Evolutionary conservation across 2,113 vertebrate species (phyloP), one percentile per base, ranked within the genome.

Genomic region (Pollachius pollachius): DNA sequence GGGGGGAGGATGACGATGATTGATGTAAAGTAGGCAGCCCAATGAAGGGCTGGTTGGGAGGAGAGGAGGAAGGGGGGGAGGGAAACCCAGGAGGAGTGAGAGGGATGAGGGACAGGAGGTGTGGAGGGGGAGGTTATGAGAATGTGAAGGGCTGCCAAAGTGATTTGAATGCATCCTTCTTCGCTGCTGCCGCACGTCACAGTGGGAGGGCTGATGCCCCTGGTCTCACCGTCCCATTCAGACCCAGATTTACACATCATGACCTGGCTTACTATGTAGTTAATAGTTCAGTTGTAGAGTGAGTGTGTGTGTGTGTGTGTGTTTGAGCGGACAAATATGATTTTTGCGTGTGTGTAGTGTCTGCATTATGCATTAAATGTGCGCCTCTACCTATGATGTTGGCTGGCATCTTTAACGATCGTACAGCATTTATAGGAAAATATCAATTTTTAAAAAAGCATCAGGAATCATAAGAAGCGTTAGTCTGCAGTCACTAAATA

Each of bases 161-260:
- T 64, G 54, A 78, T 70, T 69, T 77, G 23, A 70, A 75, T 75
- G 64, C 62, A 64, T 77, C 54, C 76, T 57, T 34, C 67, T 75
- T 65, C 74, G 69, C 67, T 37, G 52, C 34, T 15, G 0, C 68
- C 48, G 16, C 72, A 62, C 68, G 68, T 66, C 73, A 73, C 70
- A 60, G 69, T 65, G 62, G 56, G 52, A 37, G 30, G 61, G 64
- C n/a, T 69, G 79, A 75, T 73, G 70, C 62, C 67, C 17, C 62
- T 62, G 65, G 67, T 72, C 66, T 76, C 68, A 74, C 41, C 56
- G 23, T n/a, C 77, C 59, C 27, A 54, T 79, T 77, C 76, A 74
- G 69, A 72, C 60, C 52, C 62, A 30, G 72, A 54, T 75, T 70
- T 77, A 30, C 61, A 58, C 34, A 61, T 59, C 52, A 6, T 48